These are phyloP conservation scores for Cercopithecus mona DNA, from an alignment of 2,113 vertebrate genomes.

Conservation along the genomic window DNA sequence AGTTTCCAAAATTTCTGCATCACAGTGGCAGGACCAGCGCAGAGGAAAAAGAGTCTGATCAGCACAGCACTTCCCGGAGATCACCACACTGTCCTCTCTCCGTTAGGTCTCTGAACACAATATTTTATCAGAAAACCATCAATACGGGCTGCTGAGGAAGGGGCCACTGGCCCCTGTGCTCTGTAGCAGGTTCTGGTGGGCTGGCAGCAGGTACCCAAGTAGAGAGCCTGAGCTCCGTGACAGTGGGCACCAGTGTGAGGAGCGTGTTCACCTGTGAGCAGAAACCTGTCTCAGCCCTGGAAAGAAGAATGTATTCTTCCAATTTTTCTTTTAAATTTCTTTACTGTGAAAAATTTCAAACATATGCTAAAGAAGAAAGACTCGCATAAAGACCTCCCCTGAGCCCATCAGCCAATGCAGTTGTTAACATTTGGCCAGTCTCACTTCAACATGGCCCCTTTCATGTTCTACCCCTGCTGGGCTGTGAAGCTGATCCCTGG, in stretches of 20 bases:
- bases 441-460: not conserved
- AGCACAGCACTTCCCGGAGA: not conserved
- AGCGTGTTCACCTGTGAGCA: not conserved
- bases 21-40: not conserved
- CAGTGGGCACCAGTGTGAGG: accelerated
- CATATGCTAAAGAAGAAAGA: not conserved
- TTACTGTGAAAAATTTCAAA: not conserved
- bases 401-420: not conserved
- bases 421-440: not conserved
- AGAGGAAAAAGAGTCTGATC: accelerated
- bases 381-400: too few species aligned
- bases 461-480: not conserved
- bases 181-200: not conserved
- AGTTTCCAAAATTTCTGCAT: not conserved
- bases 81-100: not conserved
- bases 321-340: not conserved
- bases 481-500: not conserved
- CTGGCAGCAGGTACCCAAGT: too few species aligned
- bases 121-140: too few species aligned
- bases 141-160: not conserved
- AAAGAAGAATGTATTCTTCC: not conserved
- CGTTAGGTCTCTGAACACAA: too few species aligned
- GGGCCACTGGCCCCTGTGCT: accelerated
- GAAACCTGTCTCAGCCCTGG: accelerated
- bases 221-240: accelerated